Evolutionary conservation across 1,140 invertebrate genomes (phyloP).

Genomic region (Rhagoletis zephyria): DNA sequence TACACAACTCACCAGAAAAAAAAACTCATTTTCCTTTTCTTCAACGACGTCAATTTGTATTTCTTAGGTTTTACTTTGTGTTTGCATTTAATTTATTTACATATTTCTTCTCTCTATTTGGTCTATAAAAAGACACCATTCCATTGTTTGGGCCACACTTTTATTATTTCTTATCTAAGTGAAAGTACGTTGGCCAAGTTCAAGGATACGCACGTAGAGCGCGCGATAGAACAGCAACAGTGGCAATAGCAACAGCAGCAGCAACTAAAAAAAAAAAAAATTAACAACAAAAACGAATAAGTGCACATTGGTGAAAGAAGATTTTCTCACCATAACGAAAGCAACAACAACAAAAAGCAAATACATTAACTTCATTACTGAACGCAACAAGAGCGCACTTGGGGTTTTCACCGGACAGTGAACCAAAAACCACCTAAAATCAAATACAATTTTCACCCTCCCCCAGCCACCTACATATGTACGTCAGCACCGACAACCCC

Average conservation of each 20-base stretch:
- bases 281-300: conserved; percentile 2
- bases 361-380: background rate
- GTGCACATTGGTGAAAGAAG: conserved; percentile 2
- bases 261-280: background rate
- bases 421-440: conserved; percentile 7
- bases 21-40: background rate
- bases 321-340: background rate
- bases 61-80: background rate
- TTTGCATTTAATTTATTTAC: background rate
- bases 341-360: background rate
- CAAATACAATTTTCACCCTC: background rate
- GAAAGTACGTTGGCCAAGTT: conserved; percentile 64
- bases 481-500: background rate
- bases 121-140: conserved; percentile 4
- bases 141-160: conserved; percentile 25
- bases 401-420: conserved; percentile 18
- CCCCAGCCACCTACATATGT: background rate
- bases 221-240: conserved; percentile 34
- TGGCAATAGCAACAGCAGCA: conserved; percentile 36
- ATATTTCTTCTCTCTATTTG: background rate
- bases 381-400: background rate
- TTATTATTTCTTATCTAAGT: conserved; percentile 32
- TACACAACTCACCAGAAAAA: too few relatives aligned
- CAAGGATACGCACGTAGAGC: conserved; percentile 59
- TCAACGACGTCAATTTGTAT: background rate